These are phyloP conservation scores for Sparus aurata DNA, from an alignment of 2,797 vertebrate genomes.

Conservation along the genomic window DNA sequence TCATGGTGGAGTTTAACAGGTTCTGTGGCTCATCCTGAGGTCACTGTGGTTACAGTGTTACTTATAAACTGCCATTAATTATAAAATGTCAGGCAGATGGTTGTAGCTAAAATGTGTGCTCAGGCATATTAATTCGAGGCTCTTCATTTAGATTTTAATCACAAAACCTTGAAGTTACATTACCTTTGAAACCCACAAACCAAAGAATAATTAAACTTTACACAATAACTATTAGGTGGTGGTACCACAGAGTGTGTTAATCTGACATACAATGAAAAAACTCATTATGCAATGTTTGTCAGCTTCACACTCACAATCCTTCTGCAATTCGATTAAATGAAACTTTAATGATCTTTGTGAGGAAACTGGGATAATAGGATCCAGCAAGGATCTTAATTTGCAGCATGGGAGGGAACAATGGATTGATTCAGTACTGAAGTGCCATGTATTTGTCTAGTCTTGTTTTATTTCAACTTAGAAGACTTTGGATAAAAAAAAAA, in stretches of 20 bases:
- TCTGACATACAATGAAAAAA: slow-evolving; percentile 37
- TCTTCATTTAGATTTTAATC: neutral
- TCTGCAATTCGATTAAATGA: slow-evolving; percentile 59
- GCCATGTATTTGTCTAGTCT: neutral
- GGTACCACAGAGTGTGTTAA: slow-evolving; percentile 17
- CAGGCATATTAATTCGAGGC: neutral
- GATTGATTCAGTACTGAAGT: neutral
- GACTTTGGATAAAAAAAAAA: neutral
- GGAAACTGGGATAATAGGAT: slow-evolving; percentile 35
- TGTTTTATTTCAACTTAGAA: neutral
- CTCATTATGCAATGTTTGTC: slow-evolving; percentile 44
- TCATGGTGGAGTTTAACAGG: neutral
- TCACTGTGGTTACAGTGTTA: slow-evolving; percentile 7
- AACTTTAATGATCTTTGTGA: slow-evolving; percentile 45
- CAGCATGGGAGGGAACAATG: neutral
- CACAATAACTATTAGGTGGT: neutral
- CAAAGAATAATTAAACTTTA: neutral
- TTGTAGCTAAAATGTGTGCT: neutral
- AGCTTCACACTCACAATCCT: slow-evolving; percentile 51
- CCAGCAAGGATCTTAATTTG: slow-evolving; percentile 1
- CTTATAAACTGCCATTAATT: neutral
- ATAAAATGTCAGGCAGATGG: neutral
- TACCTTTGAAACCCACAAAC: neutral
- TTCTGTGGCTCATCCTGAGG: neutral
- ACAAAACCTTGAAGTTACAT: neutral